Conservation (phyloP, 2,797 vertebrate genomes). For the Lepus oiostolus region DNA sequence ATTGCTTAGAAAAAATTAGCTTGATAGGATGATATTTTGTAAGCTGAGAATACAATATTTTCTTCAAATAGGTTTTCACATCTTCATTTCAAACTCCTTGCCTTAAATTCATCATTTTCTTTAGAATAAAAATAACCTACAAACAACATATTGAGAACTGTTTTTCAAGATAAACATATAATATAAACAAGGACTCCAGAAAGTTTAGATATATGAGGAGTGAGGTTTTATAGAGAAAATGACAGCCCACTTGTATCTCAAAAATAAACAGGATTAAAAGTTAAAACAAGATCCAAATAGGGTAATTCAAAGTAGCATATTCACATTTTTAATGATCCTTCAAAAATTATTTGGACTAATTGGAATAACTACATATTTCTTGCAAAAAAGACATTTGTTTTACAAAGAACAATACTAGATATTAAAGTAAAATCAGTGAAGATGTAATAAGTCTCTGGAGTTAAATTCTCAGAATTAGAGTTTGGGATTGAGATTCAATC, state of each 20-base stretch:
- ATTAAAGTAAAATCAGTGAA: neutral
- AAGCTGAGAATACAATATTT: neutral
- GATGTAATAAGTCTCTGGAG: neutral
- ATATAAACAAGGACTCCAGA: neutral
- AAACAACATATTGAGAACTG: conserved; percentile 44
- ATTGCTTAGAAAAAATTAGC: neutral
- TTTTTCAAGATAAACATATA: neutral
- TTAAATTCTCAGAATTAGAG: neutral
- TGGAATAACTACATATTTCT: neutral
- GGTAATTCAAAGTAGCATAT: neutral
- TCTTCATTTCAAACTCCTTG: neutral
- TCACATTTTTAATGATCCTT: neutral
- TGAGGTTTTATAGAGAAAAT: neutral
- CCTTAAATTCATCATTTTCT: conserved; percentile 76
- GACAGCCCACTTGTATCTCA: neutral
- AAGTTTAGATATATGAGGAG: neutral
- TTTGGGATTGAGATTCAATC: neutral
- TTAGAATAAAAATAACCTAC: conserved; percentile 58
- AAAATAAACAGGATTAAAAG: neutral
- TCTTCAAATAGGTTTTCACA: neutral
- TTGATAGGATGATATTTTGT: neutral
- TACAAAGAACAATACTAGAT: neutral
- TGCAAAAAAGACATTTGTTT: neutral
- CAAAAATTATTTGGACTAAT: neutral
- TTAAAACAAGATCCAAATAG: neutral